Evolutionary conservation across 2,797 vertebrate genomes (phyloP), one percentile per base, ranked within the genome.

Genomic region (Graptemys geographica): DNA sequence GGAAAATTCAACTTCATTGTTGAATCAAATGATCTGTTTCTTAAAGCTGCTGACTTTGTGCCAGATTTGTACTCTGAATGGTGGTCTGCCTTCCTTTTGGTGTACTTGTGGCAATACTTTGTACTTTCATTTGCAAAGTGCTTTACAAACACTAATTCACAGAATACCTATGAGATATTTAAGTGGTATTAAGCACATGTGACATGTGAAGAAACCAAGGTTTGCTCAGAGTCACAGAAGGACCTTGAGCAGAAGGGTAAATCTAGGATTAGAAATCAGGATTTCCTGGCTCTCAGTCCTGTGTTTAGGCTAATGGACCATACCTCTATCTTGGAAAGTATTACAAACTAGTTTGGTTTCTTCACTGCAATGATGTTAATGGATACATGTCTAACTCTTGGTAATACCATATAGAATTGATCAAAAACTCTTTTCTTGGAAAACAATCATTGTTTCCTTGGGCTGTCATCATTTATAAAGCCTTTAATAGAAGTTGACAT

Each of bases 401-500:
- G 74, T 86, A 97, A 96, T 92, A 93, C 90, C 56, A 87, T 31
- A 93, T 53, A 76, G 83, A 96, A 96, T 86, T 94, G 88, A 94
- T 85, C 41, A 74, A 92, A 97, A 96, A 87, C n/a, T 87, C 44
- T 92, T 11, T 97, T 95, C 90, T 97, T 96, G 69, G 83, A 96
- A 97, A 97, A 96, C 94, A 97, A 87, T 91, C 86, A 90, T 94
- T 97, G 86, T 94, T 98, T 96, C 96, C 96, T 83, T 65, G 78
- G 79, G 86, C 94, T 98, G 97, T 97, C 98, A 97, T 97, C 69
- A 87, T 97, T 97, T 96, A 84, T 93, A 96, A 98, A 97, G 88
- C 87, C 94, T 97, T 97, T 98, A 98, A 98, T 90, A 90, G 93
- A 96, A 97, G 94, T 89, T 98, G 98, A 98, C 95, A 98, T 96